phyloP scores from a whole-genome alignment of 1,140 invertebrate genomes.

The Eupristina koningsbergeri region DNA sequence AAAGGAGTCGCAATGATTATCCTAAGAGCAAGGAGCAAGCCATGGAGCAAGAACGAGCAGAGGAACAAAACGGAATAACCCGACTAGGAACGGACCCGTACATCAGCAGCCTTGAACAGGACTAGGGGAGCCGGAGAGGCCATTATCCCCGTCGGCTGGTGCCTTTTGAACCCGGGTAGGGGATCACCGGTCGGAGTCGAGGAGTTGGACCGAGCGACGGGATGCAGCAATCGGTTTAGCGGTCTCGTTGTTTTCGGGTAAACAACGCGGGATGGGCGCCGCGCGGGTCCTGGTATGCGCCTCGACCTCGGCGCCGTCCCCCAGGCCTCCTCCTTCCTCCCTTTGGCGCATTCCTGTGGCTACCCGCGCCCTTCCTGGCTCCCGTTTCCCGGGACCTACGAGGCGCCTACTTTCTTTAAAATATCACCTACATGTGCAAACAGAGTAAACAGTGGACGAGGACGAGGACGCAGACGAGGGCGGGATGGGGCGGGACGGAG shows the following conservation, averaged over 20 bases:
- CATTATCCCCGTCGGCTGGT: background rate
- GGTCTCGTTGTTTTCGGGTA: background rate
- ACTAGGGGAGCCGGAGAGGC: background rate
- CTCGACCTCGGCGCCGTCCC: background rate
- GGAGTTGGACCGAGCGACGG: background rate
- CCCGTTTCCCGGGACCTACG: background rate
- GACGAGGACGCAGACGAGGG: conserved; percentile 53
- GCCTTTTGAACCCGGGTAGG: background rate
- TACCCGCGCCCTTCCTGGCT: background rate
- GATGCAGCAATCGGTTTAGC: conserved; percentile 17
- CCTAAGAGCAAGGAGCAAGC: background rate
- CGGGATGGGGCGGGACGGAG: conserved; percentile 57
- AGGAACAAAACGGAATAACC: too few relatives aligned
- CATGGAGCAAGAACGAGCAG: too few relatives aligned
- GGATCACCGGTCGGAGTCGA: background rate
- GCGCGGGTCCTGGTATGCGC: background rate
- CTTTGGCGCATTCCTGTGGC: background rate
- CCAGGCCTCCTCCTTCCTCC: background rate
- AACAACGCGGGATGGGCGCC: conserved; percentile 18
- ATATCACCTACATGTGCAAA: conserved; percentile 40
- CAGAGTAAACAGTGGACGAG: conserved; percentile 16
- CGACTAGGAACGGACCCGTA: background rate
- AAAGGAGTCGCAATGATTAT: background rate
- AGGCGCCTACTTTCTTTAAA: conserved; percentile 14
- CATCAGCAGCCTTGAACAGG: background rate